Evolutionary conservation across 2,797 vertebrate species (phyloP).

Genomic region (Fundulus diaphanus): DNA sequence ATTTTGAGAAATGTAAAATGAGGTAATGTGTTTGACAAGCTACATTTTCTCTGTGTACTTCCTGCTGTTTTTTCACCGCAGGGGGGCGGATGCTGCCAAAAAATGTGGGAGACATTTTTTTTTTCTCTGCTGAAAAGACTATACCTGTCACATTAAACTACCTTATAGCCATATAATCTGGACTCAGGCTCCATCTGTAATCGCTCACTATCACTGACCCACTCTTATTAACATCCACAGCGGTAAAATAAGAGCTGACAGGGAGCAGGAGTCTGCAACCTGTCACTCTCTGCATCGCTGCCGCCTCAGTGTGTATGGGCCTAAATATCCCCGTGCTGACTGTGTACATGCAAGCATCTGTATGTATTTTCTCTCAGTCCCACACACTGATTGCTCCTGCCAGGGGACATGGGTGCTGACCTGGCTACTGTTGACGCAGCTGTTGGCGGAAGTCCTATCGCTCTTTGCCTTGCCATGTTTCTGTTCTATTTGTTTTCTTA

Average conservation of each 20-base stretch:
- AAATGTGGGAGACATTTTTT: constrained; percentile 25
- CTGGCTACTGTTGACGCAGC: constrained; percentile 20
- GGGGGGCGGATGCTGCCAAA: constrained; percentile 36
- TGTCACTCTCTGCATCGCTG: constrained; percentile 3
- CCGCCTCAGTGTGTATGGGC: neutral
- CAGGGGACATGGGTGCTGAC: constrained; percentile 17
- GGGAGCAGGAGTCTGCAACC: neutral
- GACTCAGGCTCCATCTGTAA: constrained; percentile 1
- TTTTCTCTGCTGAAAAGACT: neutral
- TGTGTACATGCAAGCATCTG: constrained; percentile 17
- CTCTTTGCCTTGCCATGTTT: constrained; percentile 5
- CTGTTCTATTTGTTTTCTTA: constrained; percentile 33
- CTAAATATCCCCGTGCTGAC: constrained; percentile 1
- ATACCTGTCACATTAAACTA: constrained; percentile 3
- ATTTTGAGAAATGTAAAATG: constrained; percentile 27
- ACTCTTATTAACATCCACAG: constrained; percentile 10
- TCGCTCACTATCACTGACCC: neutral
- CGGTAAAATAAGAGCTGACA: constrained; percentile 10
- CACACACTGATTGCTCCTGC: constrained; percentile 28
- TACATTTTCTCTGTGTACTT: constrained; percentile 42
- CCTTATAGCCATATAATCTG: constrained; percentile 1
- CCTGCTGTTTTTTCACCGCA: constrained; percentile 48
- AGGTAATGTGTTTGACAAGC: constrained; percentile 64
- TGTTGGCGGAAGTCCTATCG: constrained; percentile 24
- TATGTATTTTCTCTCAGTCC: constrained; percentile 28